Conservation (phyloP, 1,140 invertebrate genomes). For the Homalodisca vitripennis region DNA sequence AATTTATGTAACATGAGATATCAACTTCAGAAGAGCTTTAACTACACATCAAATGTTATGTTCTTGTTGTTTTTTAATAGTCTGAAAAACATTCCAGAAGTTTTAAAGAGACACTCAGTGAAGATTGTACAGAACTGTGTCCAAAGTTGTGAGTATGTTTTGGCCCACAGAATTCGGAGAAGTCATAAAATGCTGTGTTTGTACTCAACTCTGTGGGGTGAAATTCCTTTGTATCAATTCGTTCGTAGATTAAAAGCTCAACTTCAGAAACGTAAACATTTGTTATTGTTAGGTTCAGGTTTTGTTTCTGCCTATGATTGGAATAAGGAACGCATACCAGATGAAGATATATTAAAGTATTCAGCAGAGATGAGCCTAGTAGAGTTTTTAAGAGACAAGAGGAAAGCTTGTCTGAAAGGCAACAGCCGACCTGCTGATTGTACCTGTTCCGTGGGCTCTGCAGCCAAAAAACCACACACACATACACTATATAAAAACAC, state of each 20-base stretch:
- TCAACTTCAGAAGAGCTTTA: too few species aligned
- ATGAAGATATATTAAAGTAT: slow-evolving; percentile 52
- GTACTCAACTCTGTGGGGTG: slow-evolving; percentile 62
- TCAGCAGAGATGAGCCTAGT: slow-evolving; percentile 17
- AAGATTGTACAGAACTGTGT: slow-evolving; percentile 54
- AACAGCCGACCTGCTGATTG: background rate
- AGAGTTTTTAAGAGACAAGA: slow-evolving; percentile 12
- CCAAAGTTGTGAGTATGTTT: slow-evolving; percentile 61
- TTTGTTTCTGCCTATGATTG: slow-evolving; percentile 53
- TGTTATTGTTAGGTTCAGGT: slow-evolving; percentile 41
- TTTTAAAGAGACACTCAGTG: slow-evolving; percentile 48
- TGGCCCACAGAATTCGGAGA: slow-evolving; percentile 59
- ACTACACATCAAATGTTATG: slow-evolving; percentile 48
- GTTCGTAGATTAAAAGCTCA: slow-evolving; percentile 52
- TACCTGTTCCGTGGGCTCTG: slow-evolving; percentile 23
- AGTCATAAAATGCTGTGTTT: slow-evolving; percentile 60
- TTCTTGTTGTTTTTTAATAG: slow-evolving; percentile 12
- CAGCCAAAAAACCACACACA: too few species aligned
- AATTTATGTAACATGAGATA: too few species aligned
- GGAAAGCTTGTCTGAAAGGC: slow-evolving; percentile 21
- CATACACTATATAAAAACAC: too few species aligned
- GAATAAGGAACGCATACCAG: slow-evolving; percentile 54
- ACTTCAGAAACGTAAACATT: slow-evolving; percentile 48
- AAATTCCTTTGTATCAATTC: slow-evolving; percentile 55
- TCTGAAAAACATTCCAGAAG: slow-evolving; percentile 22